A percentile compares a stretch with the other conserved stretches of the same genome.
phyloP scores from a whole-genome alignment of 2,888 invertebrate genomes.

The Hydriomena furcata region DNA sequence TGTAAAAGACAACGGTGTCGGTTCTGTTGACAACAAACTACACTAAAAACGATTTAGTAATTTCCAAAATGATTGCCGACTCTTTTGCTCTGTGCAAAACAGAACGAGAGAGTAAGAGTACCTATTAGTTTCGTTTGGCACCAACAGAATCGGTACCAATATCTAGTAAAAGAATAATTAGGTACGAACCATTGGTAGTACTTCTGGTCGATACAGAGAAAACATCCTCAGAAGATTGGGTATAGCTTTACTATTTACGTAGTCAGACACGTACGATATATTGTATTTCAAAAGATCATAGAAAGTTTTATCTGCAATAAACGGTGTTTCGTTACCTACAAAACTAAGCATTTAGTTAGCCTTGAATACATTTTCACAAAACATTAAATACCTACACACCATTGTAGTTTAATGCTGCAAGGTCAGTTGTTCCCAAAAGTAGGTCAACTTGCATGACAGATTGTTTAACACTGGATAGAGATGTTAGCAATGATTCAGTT shows the following conservation, averaged over 20 bases:
- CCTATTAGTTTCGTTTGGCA: too few species aligned
- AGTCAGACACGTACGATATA: conserved; percentile 78
- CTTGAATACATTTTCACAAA: conserved; percentile 31
- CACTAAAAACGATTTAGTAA: too few species aligned
- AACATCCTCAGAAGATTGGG: conserved; percentile 80
- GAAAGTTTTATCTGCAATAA: conserved; percentile 81
- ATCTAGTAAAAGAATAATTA: neutral
- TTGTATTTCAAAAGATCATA: conserved; percentile 83
- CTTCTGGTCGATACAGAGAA: conserved; percentile 51
- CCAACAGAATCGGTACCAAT: too few species aligned
- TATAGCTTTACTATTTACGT: conserved; percentile 82
- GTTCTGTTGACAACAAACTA: too few species aligned
- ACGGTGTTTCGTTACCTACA: conserved; percentile 12
- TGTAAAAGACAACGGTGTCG: too few species aligned
- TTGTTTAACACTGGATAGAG: conserved; percentile 77
- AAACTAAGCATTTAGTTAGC: conserved; percentile 14
- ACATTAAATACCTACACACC: conserved; percentile 55
- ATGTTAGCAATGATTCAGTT: conserved; percentile 78
- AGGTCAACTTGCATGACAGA: conserved; percentile 85
- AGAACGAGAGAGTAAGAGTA: too few species aligned
- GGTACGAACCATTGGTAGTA: conserved; percentile 49
- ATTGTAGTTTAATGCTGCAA: conserved; percentile 85
- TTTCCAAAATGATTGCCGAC: too few species aligned
- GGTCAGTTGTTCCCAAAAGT: conserved; percentile 87
- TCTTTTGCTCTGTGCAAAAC: too few species aligned